Conservation (phyloP, 2,113 vertebrate genomes). For the Psettodes erumei region DNA sequence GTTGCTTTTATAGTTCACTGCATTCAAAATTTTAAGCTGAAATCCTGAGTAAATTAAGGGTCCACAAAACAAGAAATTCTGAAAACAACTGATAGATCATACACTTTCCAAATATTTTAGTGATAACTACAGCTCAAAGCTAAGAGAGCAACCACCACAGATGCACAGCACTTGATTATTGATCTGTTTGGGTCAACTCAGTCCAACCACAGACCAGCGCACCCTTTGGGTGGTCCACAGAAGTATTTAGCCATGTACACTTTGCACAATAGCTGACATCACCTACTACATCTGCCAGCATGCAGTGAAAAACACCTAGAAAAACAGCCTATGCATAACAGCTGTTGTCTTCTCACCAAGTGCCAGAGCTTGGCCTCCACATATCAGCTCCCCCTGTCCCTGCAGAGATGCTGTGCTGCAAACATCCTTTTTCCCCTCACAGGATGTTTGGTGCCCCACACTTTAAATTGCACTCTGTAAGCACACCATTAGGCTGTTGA, state of each 20-base stretch:
- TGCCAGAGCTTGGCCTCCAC: constrained; percentile 43
- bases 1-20: background rate
- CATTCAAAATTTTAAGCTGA: background rate
- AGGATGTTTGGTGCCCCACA: constrained; percentile 67
- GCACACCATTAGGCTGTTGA: constrained; percentile 49
- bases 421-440: constrained; percentile 69
- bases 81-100: background rate
- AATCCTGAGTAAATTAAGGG: background rate
- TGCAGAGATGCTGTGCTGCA: constrained; percentile 53
- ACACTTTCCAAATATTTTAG: background rate
- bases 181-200: constrained; percentile 39
- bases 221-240: constrained; percentile 55
- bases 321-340: constrained; percentile 42
- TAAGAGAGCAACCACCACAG: constrained; percentile 10
- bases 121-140: constrained; percentile 15
- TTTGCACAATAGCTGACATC: constrained; percentile 62
- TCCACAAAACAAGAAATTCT: background rate
- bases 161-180: constrained; percentile 42
- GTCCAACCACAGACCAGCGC: constrained; percentile 21
- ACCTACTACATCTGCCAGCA: constrained; percentile 40
- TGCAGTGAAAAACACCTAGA: constrained; percentile 18
- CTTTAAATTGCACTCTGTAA: constrained; percentile 44
- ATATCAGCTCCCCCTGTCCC: constrained; percentile 56
- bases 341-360: constrained; percentile 54
- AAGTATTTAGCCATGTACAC: constrained; percentile 66